A percentile compares a stretch with the other conserved stretches of the same genome.
Conservation (phyloP, 2,113 vertebrate species). For the Uria aalge region DNA sequence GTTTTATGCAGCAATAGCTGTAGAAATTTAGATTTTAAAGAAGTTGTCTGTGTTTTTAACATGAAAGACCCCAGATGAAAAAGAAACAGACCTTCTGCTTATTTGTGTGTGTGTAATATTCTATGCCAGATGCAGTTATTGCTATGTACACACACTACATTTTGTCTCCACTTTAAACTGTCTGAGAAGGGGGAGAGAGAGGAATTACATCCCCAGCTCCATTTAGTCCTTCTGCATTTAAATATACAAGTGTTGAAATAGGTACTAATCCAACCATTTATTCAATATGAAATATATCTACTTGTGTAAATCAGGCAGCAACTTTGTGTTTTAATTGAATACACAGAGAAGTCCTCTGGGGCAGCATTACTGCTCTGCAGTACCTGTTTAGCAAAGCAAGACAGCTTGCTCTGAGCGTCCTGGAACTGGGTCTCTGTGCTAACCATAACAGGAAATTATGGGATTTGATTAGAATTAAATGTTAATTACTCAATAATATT, state of each 20-base stretch:
- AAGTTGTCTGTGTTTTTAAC: background rate
- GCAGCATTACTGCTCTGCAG: background rate
- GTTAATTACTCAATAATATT: constrained; percentile 55
- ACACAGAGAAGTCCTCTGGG: background rate
- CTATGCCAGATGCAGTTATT: background rate
- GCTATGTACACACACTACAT: background rate
- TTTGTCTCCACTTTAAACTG: background rate
- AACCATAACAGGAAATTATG: background rate
- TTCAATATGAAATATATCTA: background rate
- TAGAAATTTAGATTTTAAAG: background rate
- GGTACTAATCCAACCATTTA: background rate
- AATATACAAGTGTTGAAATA: background rate
- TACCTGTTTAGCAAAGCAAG: constrained; percentile 7
- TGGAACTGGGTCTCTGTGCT: background rate
- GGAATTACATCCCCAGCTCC: background rate
- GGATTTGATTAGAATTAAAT: constrained; percentile 48
- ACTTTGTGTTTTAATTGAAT: background rate
- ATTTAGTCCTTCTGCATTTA: background rate
- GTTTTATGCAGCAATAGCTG: background rate
- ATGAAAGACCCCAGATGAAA: background rate
- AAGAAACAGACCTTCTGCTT: background rate
- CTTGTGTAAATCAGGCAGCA: background rate
- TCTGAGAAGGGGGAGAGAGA: background rate
- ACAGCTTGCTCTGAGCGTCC: background rate
- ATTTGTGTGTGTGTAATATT: background rate